These are phyloP conservation scores for Entomyzon cyanotis DNA, from an alignment of 2,113 vertebrate species.

Conservation along the genomic window DNA sequence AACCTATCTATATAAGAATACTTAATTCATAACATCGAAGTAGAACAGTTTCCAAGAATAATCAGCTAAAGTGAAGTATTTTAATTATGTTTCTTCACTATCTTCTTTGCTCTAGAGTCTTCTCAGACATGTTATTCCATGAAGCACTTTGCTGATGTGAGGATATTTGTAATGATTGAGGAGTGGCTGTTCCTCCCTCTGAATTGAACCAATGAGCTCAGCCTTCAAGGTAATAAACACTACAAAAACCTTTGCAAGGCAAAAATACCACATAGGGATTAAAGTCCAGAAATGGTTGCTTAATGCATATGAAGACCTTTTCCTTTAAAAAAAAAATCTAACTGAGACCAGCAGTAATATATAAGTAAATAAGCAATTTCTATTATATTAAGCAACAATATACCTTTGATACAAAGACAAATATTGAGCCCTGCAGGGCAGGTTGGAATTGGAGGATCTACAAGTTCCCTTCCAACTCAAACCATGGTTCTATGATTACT, in stretches of 20 bases:
- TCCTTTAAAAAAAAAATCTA: not conserved
- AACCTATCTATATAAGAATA: not conserved
- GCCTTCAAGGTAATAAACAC: not conserved
- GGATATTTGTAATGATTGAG: not conserved
- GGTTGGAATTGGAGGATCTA: not conserved
- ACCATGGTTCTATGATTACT: not conserved
- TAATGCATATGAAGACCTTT: not conserved
- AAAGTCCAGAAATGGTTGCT: not conserved
- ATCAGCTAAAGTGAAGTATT: not conserved
- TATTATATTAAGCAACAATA: not conserved
- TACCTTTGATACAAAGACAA: not conserved
- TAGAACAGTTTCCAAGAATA: not conserved
- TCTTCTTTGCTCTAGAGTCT: not conserved
- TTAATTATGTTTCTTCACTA: not conserved
- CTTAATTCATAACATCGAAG: not conserved
- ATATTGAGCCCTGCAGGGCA: rapidly evolving
- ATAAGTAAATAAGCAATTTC: not conserved
- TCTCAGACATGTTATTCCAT: not conserved
- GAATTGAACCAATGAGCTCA: not conserved
- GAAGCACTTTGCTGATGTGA: not conserved
- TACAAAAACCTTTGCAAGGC: not conserved
- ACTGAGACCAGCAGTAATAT: not conserved
- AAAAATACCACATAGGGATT: not conserved
- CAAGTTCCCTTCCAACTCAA: not conserved
- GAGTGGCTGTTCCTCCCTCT: not conserved